Conservation (phyloP, 2,797 vertebrate genomes). For the Coluber constrictor region DNA sequence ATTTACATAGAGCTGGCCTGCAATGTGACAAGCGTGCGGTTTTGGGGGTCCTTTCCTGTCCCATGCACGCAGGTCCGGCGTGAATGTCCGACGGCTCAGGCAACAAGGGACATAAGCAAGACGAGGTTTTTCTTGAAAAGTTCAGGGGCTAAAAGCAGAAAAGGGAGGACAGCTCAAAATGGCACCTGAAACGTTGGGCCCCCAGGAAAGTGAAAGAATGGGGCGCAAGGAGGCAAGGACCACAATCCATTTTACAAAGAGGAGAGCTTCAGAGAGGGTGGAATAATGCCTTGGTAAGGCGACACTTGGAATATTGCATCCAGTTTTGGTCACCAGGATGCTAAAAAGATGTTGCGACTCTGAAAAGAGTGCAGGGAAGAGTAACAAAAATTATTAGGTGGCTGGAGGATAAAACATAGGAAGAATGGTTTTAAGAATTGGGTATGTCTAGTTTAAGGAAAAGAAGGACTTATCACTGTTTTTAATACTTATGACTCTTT, state of each 20-base stretch:
- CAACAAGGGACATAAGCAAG: constrained; percentile 40
- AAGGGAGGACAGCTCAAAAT: background rate
- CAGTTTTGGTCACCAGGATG: background rate
- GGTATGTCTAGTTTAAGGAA: background rate
- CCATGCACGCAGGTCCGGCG: background rate
- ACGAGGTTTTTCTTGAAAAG: constrained; percentile 47
- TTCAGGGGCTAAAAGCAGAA: constrained; percentile 19
- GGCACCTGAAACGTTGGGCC: background rate
- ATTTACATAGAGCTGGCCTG: constrained; percentile 73
- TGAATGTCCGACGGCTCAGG: background rate
- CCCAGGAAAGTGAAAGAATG: background rate
- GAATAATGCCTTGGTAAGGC: background rate
- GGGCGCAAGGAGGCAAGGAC: background rate
- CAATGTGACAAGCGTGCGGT: constrained; percentile 50
- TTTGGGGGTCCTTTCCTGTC: background rate
- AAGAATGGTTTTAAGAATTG: background rate
- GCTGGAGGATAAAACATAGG: background rate
- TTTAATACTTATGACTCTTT: background rate
- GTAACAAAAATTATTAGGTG: background rate
- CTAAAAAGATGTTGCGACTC: background rate
- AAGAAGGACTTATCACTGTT: background rate
- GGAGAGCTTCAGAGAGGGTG: background rate
- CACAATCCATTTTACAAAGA: background rate
- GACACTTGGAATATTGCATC: background rate
- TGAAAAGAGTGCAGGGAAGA: background rate